Evolutionary conservation across 2,888 invertebrate genomes (phyloP), one percentile per base, ranked within the genome.

Genomic region (Pammene aurita): DNA sequence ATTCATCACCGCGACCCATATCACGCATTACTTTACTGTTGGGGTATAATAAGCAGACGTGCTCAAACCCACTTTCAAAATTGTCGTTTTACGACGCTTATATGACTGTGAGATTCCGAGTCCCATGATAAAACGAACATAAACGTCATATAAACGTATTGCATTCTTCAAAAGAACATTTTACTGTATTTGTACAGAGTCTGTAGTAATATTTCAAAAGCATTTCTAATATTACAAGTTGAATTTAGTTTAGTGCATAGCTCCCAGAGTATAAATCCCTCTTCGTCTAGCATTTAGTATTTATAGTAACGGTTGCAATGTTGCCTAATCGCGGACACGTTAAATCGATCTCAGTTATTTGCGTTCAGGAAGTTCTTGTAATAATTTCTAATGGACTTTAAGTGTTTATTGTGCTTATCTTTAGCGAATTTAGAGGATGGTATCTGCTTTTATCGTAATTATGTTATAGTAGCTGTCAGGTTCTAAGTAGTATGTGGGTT

Each of bases 1-100:
- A 89, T 83, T 88, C 87, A 88, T 84, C 81, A 78, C 76, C 72
- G 71, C 82, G 85, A 84, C 89, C 89, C 78, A 88, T 81, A 85
- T 87, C 84, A 85, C 79, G 80, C 74, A 63, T 78, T 75, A 78
- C 75, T 75, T 71, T 81, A 83, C 84, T 78, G 84, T 11, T 42
- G 42, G 10, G 42, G 26, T 26, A 26, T 26, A 26, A 26, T 26
- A 26, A 26, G 26, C 26, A 26, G 26, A 26, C 26, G 26, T 11
- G 10, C 42, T 4, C 68, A 60, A 71, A 67, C 73, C 68, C 63
- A 72, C 73, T 74, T 75, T 74, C 73, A 57, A 74, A 73, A 72
- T 72, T 71, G 74, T 67, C 67, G 64, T 64, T 69, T 69, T 69
- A 69, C 41, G 64, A 54, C 50, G 61, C 58, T 35, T 69, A 65